Evolutionary conservation across 2,113 vertebrate species (phyloP), one percentile per base, ranked within the genome.

Genomic region (Tragelaphus imberbis): DNA sequence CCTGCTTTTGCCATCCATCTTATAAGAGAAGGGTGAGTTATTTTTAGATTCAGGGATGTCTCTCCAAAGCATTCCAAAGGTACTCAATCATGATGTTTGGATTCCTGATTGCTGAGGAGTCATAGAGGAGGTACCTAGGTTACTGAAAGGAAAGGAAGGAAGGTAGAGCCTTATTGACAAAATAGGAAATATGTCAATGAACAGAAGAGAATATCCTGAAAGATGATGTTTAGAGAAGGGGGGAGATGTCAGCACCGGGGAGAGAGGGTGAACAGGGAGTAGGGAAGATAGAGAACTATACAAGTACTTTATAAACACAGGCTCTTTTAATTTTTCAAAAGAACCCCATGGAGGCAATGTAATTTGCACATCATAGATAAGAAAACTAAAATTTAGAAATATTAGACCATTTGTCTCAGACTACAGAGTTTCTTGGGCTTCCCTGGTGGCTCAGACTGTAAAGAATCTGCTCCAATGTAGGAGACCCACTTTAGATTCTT

Each of bases 191-290:
- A 63, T 27, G 14, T 15, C 27, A 85, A 68, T 81, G 59, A 49
- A 68, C 49, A 68, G 49, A 55, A 89, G 68, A 61, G 19, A 90
- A 81, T 15, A 81, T 96, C 49, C 88, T 68, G n/a, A 75, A 95
- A 82, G 53, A 80, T 88, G 53, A 28, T 47, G 25, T 84, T 91
- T 88, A 77, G 23, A 10, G 63, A 94, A 91, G 51, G 33, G 4
- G 23, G 47, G 14, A 36, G 30, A 17, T 19, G 36, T 36, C 8
- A n/a, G 28, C 19, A 47, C 3, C 0, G 1, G 23, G 6, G 49
- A 33, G 28, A 1, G 0, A 5, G 6, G 16, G 6, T 30, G 16
- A n/a, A 27, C 12, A 56, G 1, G 9, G 23, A 56, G 12, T 17
- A 6, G 55, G 51, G 4, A 17, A 63, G 40, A 59, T 23, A 53